Evolutionary conservation across 2,113 vertebrate species (phyloP).

Genomic region (Rhineura floridana): DNA sequence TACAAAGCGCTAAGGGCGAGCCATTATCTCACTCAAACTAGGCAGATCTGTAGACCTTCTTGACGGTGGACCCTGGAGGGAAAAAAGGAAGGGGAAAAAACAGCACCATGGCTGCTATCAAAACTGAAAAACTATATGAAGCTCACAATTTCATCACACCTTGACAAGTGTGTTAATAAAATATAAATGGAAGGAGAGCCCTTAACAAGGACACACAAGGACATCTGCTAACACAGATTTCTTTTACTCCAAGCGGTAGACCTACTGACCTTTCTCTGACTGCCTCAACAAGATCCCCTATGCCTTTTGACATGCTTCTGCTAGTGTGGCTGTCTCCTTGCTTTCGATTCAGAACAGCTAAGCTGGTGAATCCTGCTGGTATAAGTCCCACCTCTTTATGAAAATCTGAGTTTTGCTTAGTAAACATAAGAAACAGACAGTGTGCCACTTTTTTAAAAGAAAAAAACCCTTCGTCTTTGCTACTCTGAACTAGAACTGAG

Average conservation of each 20-base stretch:
- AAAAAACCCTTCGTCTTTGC: not conserved
- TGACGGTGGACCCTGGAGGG: constrained; percentile 30
- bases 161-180: not conserved
- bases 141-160: not conserved
- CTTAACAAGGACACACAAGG: not conserved
- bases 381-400: not conserved
- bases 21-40: not conserved
- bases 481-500: not conserved
- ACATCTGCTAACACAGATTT: not conserved
- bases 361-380: not conserved
- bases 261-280: not conserved
- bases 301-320: not conserved
- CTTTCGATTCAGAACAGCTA: not conserved
- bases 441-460: not conserved
- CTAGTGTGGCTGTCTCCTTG: too few species aligned
- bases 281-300: not conserved
- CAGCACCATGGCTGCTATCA: not conserved
- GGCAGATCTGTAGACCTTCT: not conserved
- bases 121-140: not conserved
- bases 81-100: constrained; percentile 37
- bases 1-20: accelerated
- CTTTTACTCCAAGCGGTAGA: not conserved
- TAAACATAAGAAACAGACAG: not conserved
- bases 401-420: not conserved
- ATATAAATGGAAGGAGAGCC: not conserved